A percentile compares a stretch with the other conserved stretches of the same genome.
These are phyloP conservation scores for Drosophila dunni DNA, from an alignment of 1,140 invertebrate species.

Conservation along the genomic window DNA sequence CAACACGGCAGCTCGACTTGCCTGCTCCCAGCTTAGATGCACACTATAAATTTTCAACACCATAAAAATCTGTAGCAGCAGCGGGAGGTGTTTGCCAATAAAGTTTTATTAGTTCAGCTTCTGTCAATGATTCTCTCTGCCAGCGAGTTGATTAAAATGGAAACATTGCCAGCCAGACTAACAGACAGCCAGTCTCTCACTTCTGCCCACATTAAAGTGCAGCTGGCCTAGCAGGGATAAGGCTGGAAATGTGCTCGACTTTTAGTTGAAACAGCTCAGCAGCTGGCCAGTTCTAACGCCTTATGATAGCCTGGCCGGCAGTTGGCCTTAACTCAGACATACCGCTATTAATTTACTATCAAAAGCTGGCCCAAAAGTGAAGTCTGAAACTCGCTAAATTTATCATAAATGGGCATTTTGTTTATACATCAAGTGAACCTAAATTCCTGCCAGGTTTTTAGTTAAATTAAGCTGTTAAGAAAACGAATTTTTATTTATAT, in stretches of 20 bases:
- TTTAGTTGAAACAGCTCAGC: constrained; percentile 1
- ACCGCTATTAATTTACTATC: constrained; percentile 1
- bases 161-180: constrained; percentile 9
- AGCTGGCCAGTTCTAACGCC: neutral
- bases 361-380: neutral
- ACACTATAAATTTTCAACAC: constrained; percentile 32
- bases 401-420: too few species aligned
- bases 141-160: constrained; percentile 45
- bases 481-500: too few species aligned
- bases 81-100: constrained; percentile 20
- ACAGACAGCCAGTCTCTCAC: neutral
- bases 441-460: too few species aligned
- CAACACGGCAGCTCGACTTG: neutral
- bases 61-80: constrained; percentile 15
- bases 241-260: constrained; percentile 4
- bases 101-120: constrained; percentile 45
- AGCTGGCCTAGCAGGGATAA: constrained; percentile 3
- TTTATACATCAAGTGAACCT: too few species aligned
- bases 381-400: neutral
- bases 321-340: constrained; percentile 5
- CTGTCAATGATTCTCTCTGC: constrained; percentile 37
- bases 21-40: constrained; percentile 6
- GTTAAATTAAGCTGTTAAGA: too few species aligned
- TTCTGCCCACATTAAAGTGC: constrained; percentile 13
- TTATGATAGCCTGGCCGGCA: constrained; percentile 2